phyloP scores from a whole-genome alignment of 2,888 invertebrate species.

The Dioctria linearis region DNA sequence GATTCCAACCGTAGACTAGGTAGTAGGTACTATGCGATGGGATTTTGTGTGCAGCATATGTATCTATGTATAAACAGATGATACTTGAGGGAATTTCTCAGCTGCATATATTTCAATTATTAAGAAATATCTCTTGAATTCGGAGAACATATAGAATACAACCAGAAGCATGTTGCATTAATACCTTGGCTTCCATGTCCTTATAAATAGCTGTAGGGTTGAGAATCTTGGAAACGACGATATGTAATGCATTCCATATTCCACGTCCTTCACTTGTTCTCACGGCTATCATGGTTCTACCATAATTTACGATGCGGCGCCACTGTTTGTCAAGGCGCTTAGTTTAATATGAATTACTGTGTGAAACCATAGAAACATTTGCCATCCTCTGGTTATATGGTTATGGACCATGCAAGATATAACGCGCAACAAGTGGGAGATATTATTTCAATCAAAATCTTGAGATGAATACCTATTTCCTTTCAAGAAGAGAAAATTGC shows the following conservation, averaged over 20 bases:
- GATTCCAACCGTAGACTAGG: neutral
- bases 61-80: too few species aligned
- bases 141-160: conserved; percentile 3
- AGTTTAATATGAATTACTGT: conserved; percentile 6
- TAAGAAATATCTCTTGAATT: conserved; percentile 37
- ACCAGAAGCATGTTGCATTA: conserved; percentile 17
- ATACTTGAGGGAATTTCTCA: conserved; percentile 3
- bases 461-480: too few species aligned
- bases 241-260: conserved; percentile 25
- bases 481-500: too few species aligned
- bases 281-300: neutral
- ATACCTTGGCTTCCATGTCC: conserved; percentile 29
- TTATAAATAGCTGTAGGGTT: neutral
- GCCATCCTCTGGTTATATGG: too few species aligned
- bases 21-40: too few species aligned
- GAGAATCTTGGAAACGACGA: neutral
- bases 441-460: too few species aligned
- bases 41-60: too few species aligned
- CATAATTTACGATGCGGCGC: conserved; percentile 26
- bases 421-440: too few species aligned
- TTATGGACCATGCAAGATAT: too few species aligned
- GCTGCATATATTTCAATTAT: conserved; percentile 33
- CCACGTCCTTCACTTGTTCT: conserved; percentile 16
- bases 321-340: conserved; percentile 39
- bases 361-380: too few species aligned